Conservation (phyloP, 1,140 invertebrate species). For the Maconellicoccus hirsutus region DNA sequence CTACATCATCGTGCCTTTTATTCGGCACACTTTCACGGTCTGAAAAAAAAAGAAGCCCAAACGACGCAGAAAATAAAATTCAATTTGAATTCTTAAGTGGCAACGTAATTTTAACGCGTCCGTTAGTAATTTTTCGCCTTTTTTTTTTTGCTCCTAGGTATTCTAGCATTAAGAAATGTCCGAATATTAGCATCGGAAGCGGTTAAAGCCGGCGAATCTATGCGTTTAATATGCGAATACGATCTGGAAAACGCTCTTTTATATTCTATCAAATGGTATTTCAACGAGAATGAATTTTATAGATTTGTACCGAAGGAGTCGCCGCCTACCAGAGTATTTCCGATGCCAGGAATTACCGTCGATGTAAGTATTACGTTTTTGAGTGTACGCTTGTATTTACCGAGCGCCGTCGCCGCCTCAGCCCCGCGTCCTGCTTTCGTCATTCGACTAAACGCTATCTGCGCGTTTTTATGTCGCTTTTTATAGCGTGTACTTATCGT, state of each 20-base stretch:
- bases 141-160: constrained; percentile 38
- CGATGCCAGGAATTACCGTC: constrained; percentile 50
- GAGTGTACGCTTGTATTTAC: no score
- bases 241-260: constrained; percentile 60
- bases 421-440: no score
- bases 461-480: no score
- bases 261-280: constrained; percentile 76
- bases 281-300: constrained; percentile 66
- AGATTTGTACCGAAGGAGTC: constrained; percentile 54
- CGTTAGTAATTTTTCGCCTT: not conserved
- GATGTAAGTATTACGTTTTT: constrained; percentile 50
- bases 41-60: not conserved
- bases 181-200: constrained; percentile 60
- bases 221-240: constrained; percentile 62
- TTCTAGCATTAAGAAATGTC: constrained; percentile 52
- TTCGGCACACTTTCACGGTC: no score
- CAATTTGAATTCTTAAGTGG: not conserved
- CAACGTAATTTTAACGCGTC: not conserved
- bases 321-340: constrained; percentile 53
- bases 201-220: constrained; percentile 55
- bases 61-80: not conserved
- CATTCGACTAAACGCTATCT: no score
- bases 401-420: no score
- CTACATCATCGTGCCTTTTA: no score
- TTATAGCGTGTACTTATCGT: no score